phyloP scores from a whole-genome alignment of 92 coral and sea anemone genomes.

The Epizoanthus fatuus region DNA sequence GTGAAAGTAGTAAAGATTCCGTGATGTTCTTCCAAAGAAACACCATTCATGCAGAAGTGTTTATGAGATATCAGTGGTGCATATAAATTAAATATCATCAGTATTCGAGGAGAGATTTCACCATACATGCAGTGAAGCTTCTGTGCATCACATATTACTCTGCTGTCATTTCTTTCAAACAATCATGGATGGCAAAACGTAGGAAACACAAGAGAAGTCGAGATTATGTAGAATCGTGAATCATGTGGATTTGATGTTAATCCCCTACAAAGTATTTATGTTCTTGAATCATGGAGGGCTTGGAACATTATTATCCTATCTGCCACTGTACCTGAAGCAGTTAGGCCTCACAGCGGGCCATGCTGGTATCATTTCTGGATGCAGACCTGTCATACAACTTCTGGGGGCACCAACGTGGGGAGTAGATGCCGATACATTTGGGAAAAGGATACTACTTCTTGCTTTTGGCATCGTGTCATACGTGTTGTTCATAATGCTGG shows the following conservation, averaged over 20 bases:
- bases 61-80: too few species aligned
- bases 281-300: slow-evolving; percentile 54
- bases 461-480: slow-evolving; percentile 45
- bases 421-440: slow-evolving; percentile 51
- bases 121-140: too few species aligned
- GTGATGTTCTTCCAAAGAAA: too few species aligned
- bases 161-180: too few species aligned
- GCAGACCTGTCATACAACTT: slow-evolving; percentile 53
- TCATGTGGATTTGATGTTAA: slow-evolving; percentile 33
- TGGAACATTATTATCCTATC: slow-evolving; percentile 51
- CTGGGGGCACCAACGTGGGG: slow-evolving; percentile 68
- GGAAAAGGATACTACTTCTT: slow-evolving; percentile 52
- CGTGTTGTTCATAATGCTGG: slow-evolving; percentile 44
- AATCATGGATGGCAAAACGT: too few species aligned
- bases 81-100: too few species aligned
- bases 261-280: slow-evolving; percentile 59
- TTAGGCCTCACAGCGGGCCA: slow-evolving; percentile 55
- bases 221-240: too few species aligned
- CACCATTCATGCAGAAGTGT: too few species aligned
- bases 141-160: too few species aligned
- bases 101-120: too few species aligned
- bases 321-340: slow-evolving; percentile 67
- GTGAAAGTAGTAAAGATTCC: too few species aligned
- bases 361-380: slow-evolving; percentile 55
- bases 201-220: too few species aligned